Base-by-base conservation (phyloP, 1,140 invertebrate genomes). In the Cephus cinctus region DNA sequence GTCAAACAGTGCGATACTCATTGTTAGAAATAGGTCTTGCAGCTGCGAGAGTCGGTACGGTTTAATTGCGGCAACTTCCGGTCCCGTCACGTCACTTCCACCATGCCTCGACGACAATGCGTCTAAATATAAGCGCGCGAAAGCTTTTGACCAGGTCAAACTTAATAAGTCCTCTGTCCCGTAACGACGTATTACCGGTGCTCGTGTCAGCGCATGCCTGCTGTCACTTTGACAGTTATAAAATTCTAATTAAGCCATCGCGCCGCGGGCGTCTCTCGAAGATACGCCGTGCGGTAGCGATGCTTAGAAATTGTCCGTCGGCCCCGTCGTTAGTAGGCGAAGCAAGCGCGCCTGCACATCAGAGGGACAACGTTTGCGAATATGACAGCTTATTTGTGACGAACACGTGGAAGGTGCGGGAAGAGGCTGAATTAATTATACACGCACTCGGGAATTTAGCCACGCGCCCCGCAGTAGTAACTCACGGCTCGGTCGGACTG, bases 41-140 rank as follows among this genome's bases (percentile, higher is more conserved):
- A 65, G 62, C 62, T 65, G 62, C 61, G 30, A 25, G 35, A 31
- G 5, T 14, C 39, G 41, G 34, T 36, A 51, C 50, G 31, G 36
- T 50, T 47, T 52, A 63, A 61, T 56, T 53, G 47, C 59, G 53
- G 45, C 44, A 47, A 65, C 62, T 63, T 65, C 62, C 62, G 61
- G 56, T 43, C 19, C 32, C 43, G 47, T 59, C 50, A 59, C 61
- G 61, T 56, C 54, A 63, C 34, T 51, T 47, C 16, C 44, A 15
- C 40, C 27, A 40, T 52, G 18, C 36, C 22, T 11, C 4, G 15
- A 30, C 31, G 15, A 16, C 25, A 12, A 36, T 20, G n/a, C n/a
- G n/a, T 49, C 50, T 56, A 51, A 62, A 57, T 57, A 61, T 59
- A 30, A 30, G 36, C 25, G 46, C 36, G 34, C 20, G 41, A 39